phyloP scores from a whole-genome alignment of 2,797 vertebrate species.

The Clarias pachynema region DNA sequence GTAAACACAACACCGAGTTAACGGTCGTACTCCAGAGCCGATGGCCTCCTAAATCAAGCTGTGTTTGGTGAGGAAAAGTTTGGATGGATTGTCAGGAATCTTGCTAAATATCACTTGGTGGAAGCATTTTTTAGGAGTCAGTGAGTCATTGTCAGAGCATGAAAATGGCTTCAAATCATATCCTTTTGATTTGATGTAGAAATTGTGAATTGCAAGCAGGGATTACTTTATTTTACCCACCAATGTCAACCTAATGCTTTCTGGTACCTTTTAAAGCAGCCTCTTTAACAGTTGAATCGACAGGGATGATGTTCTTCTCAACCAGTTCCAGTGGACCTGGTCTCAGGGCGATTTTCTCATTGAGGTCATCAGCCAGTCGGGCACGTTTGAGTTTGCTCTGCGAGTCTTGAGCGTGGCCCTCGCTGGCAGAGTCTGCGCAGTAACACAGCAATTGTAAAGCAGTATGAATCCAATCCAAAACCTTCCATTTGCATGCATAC shows the following conservation, averaged over 20 bases:
- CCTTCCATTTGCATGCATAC: slow-evolving; percentile 51
- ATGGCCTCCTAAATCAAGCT: slow-evolving; percentile 57
- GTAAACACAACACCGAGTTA: slow-evolving; percentile 45
- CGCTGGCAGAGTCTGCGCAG: slow-evolving; percentile 78
- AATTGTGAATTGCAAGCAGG: not conserved
- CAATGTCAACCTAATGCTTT: slow-evolving; percentile 28
- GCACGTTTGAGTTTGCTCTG: slow-evolving; percentile 91
- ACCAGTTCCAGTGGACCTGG: slow-evolving; percentile 90
- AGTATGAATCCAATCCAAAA: slow-evolving; percentile 58
- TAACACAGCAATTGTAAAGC: slow-evolving; percentile 62
- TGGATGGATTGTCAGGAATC: slow-evolving; percentile 47
- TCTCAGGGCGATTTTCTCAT: slow-evolving; percentile 88
- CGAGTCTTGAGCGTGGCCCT: slow-evolving; percentile 78
- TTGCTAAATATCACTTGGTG: slow-evolving; percentile 40
- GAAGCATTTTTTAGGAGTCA: not conserved
- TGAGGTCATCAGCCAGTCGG: slow-evolving; percentile 86
- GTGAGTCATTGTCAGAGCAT: not conserved
- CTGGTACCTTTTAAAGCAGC: slow-evolving; percentile 84
- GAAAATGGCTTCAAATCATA: slow-evolving; percentile 4
- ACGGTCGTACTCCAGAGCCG: slow-evolving; percentile 20
- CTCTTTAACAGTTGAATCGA: slow-evolving; percentile 84
- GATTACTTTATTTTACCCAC: slow-evolving; percentile 31
- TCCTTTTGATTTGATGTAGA: slow-evolving; percentile 1
- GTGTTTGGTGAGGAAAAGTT: slow-evolving; percentile 49
- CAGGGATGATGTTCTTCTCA: slow-evolving; percentile 90